Evolutionary conservation across 2,797 vertebrate species (phyloP).

Genomic region (Phalanger gymnotis): DNA sequence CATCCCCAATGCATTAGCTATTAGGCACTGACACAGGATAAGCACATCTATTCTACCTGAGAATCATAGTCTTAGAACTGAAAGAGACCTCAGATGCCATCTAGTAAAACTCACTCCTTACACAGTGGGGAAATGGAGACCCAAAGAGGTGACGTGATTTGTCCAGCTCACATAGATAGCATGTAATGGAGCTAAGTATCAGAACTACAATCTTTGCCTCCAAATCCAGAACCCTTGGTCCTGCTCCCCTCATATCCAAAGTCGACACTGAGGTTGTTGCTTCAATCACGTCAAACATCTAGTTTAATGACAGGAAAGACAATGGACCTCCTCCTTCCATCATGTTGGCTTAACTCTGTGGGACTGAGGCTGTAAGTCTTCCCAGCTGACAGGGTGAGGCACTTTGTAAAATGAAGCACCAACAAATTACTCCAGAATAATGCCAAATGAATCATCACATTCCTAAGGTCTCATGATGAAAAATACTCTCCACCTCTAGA

Average conservation of each 20-base stretch:
- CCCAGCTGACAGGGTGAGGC: not conserved
- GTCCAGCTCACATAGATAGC: not conserved
- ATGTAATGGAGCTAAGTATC: not conserved
- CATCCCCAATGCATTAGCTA: not conserved
- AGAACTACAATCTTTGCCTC: not conserved
- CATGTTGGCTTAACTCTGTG: not conserved
- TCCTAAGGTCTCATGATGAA: not conserved
- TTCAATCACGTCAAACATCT: too few species aligned
- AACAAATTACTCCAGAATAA: conserved; percentile 6
- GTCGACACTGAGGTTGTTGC: not conserved
- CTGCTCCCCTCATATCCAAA: not conserved
- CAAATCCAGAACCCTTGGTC: not conserved
- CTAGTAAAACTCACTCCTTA: not conserved
- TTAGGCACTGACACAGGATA: not conserved
- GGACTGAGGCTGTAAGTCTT: not conserved
- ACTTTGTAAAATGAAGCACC: not conserved
- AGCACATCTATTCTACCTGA: not conserved
- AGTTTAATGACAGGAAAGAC: not conserved
- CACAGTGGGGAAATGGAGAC: not conserved
- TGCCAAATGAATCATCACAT: conserved; percentile 30
- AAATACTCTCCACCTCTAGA: not conserved
- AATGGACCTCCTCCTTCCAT: not conserved
- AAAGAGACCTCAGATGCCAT: not conserved
- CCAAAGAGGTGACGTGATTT: not conserved
- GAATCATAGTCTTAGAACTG: not conserved